Conservation (phyloP, 2,797 vertebrate genomes). For the Masticophis lateralis region DNA sequence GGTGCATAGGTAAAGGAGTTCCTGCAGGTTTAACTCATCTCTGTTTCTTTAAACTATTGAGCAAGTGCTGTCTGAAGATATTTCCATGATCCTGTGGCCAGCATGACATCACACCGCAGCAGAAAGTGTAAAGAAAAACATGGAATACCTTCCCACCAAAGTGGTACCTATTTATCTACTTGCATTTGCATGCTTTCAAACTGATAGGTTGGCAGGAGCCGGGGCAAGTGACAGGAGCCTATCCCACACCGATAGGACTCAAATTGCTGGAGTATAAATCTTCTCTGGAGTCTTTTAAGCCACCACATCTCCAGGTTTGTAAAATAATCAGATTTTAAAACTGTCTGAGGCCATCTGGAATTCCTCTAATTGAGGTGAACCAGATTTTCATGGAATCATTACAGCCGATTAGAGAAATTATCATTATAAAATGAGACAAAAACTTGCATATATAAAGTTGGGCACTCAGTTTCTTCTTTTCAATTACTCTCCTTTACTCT, state of each 20-base stretch:
- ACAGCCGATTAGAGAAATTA: conserved; percentile 45
- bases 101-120: neutral
- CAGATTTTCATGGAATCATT: conserved; percentile 47
- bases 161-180: too few species aligned
- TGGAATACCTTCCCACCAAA: too few species aligned
- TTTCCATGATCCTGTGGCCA: neutral
- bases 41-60: neutral
- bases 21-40: too few species aligned
- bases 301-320: neutral
- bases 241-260: neutral
- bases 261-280: neutral
- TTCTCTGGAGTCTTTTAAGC: neutral
- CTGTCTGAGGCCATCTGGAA: conserved; percentile 35
- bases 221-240: neutral
- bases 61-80: neutral
- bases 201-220: too few species aligned
- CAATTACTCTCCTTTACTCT: neutral
- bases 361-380: conserved; percentile 31
- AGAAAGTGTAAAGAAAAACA: too few species aligned
- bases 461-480: neutral
- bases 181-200: too few species aligned
- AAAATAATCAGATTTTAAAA: neutral
- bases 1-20: neutral
- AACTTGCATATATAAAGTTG: neutral
- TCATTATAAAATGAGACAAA: neutral